Evolutionary conservation across 2,113 vertebrate species (phyloP).

Genomic region (Gopherus flavomarginatus): DNA sequence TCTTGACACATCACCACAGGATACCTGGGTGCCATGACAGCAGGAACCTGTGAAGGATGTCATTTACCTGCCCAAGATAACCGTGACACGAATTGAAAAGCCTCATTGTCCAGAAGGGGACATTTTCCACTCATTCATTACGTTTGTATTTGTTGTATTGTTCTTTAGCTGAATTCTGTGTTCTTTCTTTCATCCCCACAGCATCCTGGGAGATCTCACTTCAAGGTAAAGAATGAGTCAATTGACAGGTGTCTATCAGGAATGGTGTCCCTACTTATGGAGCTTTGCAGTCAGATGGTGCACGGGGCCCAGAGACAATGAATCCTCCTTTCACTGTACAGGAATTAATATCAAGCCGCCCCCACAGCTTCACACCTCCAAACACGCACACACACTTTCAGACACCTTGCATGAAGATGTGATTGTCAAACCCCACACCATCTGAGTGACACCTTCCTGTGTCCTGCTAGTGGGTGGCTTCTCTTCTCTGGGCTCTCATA

Average conservation of each 20-base stretch:
- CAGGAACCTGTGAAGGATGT: neutral
- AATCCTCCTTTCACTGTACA: neutral
- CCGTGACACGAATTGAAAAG: neutral
- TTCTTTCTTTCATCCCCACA: constrained; percentile 58
- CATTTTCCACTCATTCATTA: neutral
- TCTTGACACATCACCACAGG: neutral
- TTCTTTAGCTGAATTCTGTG: constrained; percentile 33
- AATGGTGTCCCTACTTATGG: neutral
- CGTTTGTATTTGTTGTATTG: neutral
- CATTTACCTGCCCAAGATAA: neutral
- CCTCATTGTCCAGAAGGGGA: neutral
- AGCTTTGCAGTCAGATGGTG: neutral
- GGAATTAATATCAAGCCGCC: neutral
- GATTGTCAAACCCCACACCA: neutral
- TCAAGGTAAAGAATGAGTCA: constrained; percentile 79
- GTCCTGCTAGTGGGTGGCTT: neutral
- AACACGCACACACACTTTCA: neutral
- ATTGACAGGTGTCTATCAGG: neutral
- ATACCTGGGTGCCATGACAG: neutral
- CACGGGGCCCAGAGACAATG: neutral
- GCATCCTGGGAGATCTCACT: constrained; percentile 87
- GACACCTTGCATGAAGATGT: neutral
- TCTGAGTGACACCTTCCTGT: neutral
- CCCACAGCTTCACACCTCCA: neutral
- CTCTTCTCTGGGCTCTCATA: neutral